Evolutionary conservation across 2,113 vertebrate genomes (phyloP).

Genomic region (Pygoscelis antarcticus): DNA sequence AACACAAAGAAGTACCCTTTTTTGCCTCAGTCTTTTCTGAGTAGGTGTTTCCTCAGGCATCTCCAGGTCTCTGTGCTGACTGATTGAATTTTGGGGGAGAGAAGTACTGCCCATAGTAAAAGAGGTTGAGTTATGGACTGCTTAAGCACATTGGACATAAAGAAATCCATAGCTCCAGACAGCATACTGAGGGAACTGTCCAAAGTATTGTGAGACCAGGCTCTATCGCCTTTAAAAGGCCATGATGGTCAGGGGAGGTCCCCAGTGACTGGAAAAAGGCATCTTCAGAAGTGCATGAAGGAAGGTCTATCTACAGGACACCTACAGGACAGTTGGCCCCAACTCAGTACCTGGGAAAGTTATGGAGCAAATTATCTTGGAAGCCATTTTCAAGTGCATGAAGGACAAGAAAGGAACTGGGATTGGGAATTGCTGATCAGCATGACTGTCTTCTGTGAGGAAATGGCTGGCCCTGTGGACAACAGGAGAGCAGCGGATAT

Average conservation of each 20-base stretch:
- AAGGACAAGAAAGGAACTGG: background rate
- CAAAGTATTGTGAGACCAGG: background rate
- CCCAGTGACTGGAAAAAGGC: background rate
- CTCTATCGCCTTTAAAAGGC: background rate
- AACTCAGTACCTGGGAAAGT: background rate
- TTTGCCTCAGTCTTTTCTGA: background rate
- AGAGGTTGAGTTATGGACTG: background rate
- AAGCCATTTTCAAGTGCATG: background rate
- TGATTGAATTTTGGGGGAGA: background rate
- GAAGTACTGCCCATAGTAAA: background rate
- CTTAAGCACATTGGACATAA: background rate
- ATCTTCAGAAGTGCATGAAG: background rate
- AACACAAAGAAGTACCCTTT: background rate
- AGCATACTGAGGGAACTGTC: background rate
- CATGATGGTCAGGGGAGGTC: background rate
- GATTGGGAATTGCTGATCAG: background rate
- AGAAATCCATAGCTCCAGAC: background rate
- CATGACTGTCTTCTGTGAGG: background rate
- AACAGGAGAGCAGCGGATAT: background rate
- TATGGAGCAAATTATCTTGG: background rate
- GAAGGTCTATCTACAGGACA: background rate
- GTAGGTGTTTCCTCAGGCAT: background rate
- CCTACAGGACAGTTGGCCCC: background rate
- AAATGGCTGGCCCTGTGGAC: background rate
- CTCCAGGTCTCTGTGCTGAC: background rate